These are phyloP conservation scores for Malurus elegans DNA, from an alignment of 2,113 vertebrate genomes.

Conservation along the genomic window DNA sequence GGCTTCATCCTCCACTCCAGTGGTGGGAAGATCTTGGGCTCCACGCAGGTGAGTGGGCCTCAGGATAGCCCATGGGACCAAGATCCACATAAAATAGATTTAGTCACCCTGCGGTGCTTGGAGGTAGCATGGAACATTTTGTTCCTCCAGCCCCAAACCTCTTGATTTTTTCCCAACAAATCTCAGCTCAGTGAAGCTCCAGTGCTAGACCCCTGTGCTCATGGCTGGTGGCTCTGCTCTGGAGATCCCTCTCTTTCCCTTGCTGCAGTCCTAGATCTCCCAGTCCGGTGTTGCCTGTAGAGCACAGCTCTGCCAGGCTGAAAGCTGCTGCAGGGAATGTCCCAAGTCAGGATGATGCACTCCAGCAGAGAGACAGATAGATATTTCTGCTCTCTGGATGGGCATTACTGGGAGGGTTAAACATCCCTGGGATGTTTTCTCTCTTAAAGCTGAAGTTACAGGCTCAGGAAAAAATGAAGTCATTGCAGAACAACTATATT, in stretches of 20 bases:
- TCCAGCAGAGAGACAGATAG: neutral
- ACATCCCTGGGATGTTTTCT: neutral
- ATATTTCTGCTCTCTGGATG: neutral
- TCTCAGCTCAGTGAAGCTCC: neutral
- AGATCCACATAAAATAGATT: neutral
- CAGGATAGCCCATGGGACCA: rapidly evolving
- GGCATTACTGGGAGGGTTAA: neutral
- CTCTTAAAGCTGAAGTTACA: slow-evolving; percentile 2
- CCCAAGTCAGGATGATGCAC: neutral
- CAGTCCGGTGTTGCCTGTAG: neutral
- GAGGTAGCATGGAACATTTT: neutral
- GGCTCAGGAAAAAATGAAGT: slow-evolving; percentile 28
- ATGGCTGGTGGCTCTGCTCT: neutral
- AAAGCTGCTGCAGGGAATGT: neutral
- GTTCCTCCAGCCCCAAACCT: neutral
- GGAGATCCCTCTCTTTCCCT: neutral
- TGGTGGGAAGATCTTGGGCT: slow-evolving; percentile 65
- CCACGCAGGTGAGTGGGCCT: slow-evolving; percentile 75
- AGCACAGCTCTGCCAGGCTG: neutral
- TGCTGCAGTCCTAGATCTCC: neutral
- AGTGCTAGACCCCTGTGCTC: neutral
- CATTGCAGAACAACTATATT: slow-evolving; percentile 9
- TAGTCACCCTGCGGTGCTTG: neutral
- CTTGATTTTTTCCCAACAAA: neutral
- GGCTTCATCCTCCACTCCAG: slow-evolving; percentile 76